These are phyloP conservation scores for Drosophila repletoides DNA, from an alignment of 1,140 invertebrate genomes.

Conservation along the genomic window DNA sequence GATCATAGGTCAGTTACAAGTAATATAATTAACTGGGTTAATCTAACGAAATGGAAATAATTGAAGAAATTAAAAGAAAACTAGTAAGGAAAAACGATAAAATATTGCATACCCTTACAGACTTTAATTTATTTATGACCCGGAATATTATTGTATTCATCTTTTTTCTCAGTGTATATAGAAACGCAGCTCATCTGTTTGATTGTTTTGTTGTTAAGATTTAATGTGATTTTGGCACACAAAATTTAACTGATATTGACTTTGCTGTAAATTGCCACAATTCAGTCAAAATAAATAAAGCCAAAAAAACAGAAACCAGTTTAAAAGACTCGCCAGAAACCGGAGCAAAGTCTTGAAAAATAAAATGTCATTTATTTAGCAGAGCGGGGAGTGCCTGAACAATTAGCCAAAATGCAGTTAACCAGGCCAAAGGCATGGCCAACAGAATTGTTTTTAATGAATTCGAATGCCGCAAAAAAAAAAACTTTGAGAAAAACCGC, in stretches of 20 bases:
- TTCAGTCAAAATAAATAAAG: conserved; percentile 7
- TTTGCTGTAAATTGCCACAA: conserved; percentile 53
- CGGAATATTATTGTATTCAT: too few species aligned
- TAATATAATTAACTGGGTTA: too few species aligned
- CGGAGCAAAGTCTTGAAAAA: conserved; percentile 4
- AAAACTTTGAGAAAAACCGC: too few species aligned
- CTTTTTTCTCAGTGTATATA: too few species aligned
- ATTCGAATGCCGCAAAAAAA: neutral
- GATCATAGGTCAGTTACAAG: conserved; percentile 49
- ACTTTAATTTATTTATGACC: too few species aligned
- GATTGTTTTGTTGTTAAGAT: too few species aligned
- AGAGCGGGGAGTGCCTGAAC: conserved; percentile 8
- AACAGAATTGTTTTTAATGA: neutral
- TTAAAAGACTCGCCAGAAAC: conserved; percentile 25
- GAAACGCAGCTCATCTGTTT: too few species aligned
- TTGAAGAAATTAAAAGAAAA: too few species aligned
- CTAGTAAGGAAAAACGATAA: too few species aligned
- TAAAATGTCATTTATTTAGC: conserved; percentile 32
- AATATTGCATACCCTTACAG: too few species aligned
- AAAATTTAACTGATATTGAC: conserved; percentile 63
- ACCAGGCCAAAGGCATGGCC: conserved; percentile 6
- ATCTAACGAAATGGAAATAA: too few species aligned
- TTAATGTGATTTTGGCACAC: too few species aligned
- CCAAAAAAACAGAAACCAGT: conserved; percentile 53
- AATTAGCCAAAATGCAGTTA: conserved; percentile 42